These are phyloP conservation scores for Morbakka virulenta DNA, from an alignment of 30 jellyfish, hydroid and myxozoan genomes.

Conservation along the genomic window DNA sequence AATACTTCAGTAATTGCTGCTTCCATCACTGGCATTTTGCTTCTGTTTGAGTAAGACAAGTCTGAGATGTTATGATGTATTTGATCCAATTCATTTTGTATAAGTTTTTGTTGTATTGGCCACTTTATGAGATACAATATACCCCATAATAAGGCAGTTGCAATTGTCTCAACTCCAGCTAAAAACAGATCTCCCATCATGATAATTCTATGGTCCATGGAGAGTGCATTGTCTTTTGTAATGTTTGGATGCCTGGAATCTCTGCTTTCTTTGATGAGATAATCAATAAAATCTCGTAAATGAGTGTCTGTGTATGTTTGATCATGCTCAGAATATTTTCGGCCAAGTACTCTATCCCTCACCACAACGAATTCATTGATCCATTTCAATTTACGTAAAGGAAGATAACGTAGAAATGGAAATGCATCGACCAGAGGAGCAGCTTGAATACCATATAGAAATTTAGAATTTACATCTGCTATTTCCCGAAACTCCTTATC, in stretches of 20 bases:
- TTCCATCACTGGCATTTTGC: constrained; percentile 15
- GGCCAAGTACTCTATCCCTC: constrained; percentile 34
- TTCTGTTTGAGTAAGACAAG: not conserved
- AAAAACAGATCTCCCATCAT: constrained; percentile 28
- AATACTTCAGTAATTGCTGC: constrained; percentile 46
- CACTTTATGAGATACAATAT: constrained; percentile 29
- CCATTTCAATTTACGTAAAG: constrained; percentile 13
- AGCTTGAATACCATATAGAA: constrained; percentile 11
- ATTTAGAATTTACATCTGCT: constrained; percentile 21
- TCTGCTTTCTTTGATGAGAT: not conserved
- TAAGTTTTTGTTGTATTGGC: constrained; percentile 26
- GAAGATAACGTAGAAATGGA: constrained; percentile 20
- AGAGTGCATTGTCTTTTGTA: not conserved
- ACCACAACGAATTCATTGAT: constrained; percentile 19
- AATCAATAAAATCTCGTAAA: constrained; percentile 33
- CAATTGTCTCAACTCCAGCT: constrained; percentile 44
- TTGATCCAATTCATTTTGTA: constrained; percentile 26
- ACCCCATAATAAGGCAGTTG: constrained; percentile 39
- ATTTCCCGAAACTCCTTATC: constrained; percentile 36
- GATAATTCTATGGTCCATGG: constrained; percentile 34
- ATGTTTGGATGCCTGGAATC: not conserved
- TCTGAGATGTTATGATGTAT: not conserved
- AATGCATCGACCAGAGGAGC: constrained; percentile 32
- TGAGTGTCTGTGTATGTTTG: constrained; percentile 2
- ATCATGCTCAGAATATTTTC: constrained; percentile 29